Percentiles rank a stretch among this genome's conserved stretches.
Evolutionary conservation across 2,113 vertebrate genomes (phyloP).

Genomic region (Delphinus delphis): DNA sequence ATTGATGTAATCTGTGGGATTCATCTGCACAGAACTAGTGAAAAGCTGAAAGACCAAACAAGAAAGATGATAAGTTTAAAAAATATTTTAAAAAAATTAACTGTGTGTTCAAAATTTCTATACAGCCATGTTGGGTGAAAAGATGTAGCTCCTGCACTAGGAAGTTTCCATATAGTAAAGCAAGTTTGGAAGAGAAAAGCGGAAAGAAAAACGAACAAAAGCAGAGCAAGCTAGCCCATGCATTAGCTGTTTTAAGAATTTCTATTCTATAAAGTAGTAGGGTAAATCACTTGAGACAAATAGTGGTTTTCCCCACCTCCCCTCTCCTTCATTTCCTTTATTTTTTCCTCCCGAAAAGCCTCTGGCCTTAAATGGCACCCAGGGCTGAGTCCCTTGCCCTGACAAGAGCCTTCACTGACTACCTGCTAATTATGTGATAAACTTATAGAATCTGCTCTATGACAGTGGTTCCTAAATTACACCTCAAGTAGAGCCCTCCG

Average conservation of each 20-base stretch:
- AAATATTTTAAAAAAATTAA: slow-evolving; percentile 58
- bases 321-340: neutral
- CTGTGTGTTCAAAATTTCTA: slow-evolving; percentile 71
- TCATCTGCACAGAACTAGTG: slow-evolving; percentile 89
- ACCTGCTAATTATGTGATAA: neutral
- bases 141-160: slow-evolving; percentile 54
- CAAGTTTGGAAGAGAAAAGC: slow-evolving; percentile 55
- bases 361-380: neutral
- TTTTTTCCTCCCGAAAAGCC: neutral
- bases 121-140: slow-evolving; percentile 61
- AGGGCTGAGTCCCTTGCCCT: neutral
- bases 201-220: slow-evolving; percentile 46
- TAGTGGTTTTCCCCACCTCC: neutral
- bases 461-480: neutral
- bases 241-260: neutral
- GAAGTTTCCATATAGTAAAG: slow-evolving; percentile 50
- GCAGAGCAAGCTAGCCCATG: slow-evolving; percentile 24
- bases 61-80: slow-evolving; percentile 79
- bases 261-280: neutral
- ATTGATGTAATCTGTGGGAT: slow-evolving; percentile 87
- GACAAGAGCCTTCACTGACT: neutral
- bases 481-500: neutral
- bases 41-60: slow-evolving; percentile 89
- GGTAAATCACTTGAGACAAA: neutral
- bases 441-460: neutral